These are phyloP conservation scores for Anticlea derivata DNA, from an alignment of 2,888 invertebrate species.

Conservation along the genomic window DNA sequence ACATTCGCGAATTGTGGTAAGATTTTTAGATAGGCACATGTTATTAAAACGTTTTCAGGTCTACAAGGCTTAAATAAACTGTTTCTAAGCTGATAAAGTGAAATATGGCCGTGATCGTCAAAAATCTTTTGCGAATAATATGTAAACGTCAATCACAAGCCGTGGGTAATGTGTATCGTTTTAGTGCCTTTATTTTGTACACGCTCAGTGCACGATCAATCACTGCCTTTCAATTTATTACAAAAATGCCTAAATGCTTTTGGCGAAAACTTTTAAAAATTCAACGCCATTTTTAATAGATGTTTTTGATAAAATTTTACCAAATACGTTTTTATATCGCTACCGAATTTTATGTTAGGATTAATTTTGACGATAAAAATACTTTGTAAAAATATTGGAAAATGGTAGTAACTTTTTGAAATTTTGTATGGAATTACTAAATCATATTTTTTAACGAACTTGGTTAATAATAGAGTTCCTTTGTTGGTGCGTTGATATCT, in stretches of 20 bases:
- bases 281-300: constrained; percentile 18
- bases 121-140: constrained; percentile 36
- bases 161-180: constrained; percentile 42
- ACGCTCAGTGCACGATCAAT: constrained; percentile 55
- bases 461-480: constrained; percentile 13
- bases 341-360: background rate
- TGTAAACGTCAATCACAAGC: constrained; percentile 42
- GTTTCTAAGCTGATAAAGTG: too few species aligned
- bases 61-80: background rate
- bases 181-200: constrained; percentile 46
- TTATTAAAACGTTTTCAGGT: constrained; percentile 4
- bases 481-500: background rate
- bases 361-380: constrained; percentile 7
- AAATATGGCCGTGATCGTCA: constrained; percentile 20
- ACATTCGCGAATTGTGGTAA: constrained; percentile 35
- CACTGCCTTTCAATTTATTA: constrained; percentile 63
- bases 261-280: constrained; percentile 42
- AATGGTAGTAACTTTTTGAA: background rate
- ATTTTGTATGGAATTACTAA: background rate
- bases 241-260: constrained; percentile 55
- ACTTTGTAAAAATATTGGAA: constrained; percentile 2
- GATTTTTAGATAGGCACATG: constrained; percentile 18
- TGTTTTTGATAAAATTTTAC: constrained; percentile 1
- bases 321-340: constrained; percentile 3
- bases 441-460: constrained; percentile 5